These are phyloP conservation scores for Acleris emargana DNA, from an alignment of 2,888 invertebrate genomes.

Conservation along the genomic window DNA sequence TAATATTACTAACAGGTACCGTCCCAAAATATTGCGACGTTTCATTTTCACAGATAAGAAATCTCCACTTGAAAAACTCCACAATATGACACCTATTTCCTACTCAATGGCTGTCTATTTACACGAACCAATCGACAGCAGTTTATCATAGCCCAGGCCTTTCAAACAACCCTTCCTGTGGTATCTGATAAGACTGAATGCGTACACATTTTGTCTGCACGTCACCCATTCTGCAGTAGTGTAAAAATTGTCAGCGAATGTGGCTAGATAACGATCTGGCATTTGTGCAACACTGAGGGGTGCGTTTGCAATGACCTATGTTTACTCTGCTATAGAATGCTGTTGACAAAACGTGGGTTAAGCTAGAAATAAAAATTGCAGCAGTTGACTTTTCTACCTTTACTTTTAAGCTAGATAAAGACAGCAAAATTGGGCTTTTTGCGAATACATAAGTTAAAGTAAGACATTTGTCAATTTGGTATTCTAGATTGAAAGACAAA, in stretches of 20 bases:
- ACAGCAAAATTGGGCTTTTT: too few relatives aligned
- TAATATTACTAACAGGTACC: too few relatives aligned
- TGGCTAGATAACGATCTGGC: conserved; percentile 77
- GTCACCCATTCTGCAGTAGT: conserved; percentile 76
- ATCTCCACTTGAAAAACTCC: conserved; percentile 54
- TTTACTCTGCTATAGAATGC: conserved; percentile 41
- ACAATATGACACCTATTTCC: conserved; percentile 71
- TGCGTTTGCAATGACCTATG: conserved; percentile 43
- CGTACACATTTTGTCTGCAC: conserved; percentile 76
- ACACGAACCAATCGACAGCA: conserved; percentile 76
- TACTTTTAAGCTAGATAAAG: too few relatives aligned
- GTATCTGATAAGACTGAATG: conserved; percentile 81
- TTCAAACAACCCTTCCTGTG: conserved; percentile 74
- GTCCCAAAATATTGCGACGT: too few relatives aligned
- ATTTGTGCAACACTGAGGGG: conserved; percentile 63
- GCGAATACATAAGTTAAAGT: too few relatives aligned
- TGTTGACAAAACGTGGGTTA: background rate
- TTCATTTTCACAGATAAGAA: background rate
- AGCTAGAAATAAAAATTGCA: conserved; percentile 2
- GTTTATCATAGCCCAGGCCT: conserved; percentile 70
- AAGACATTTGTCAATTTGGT: too few relatives aligned
- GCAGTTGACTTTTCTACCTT: too few relatives aligned
- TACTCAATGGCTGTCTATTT: conserved; percentile 74
- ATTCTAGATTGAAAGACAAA: too few relatives aligned
- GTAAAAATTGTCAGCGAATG: conserved; percentile 81